These are phyloP conservation scores for Drosophila biarmipes DNA, from an alignment of 1,140 invertebrate species.

Conservation along the genomic window DNA sequence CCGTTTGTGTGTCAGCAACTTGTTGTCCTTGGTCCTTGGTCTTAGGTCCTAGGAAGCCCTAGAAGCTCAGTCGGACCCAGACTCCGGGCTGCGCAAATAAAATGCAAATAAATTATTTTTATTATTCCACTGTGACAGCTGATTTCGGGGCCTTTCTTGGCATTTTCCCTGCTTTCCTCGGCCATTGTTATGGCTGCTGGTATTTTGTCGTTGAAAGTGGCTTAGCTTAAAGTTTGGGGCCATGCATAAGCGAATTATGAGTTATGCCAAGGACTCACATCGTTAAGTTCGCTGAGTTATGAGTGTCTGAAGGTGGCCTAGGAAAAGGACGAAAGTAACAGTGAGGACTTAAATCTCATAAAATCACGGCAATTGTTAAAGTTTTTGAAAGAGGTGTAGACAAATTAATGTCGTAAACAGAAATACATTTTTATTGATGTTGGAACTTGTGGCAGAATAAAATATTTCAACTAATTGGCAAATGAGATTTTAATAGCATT, in stretches of 20 bases:
- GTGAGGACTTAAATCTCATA: not conserved
- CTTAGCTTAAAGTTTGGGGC: slow-evolving; percentile 37
- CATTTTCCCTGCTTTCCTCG: slow-evolving; percentile 38
- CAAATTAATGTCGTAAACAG: not conserved
- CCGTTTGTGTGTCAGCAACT: slow-evolving; percentile 52
- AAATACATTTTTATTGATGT: not conserved
- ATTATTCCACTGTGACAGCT: slow-evolving; percentile 74
- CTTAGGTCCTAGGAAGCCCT: slow-evolving; percentile 1
- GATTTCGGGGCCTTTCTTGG: slow-evolving; percentile 53
- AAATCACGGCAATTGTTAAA: slow-evolving; percentile 2
- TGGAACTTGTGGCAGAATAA: slow-evolving; percentile 7
- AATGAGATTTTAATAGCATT: slow-evolving; percentile 1
- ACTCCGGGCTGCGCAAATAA: slow-evolving; percentile 55
- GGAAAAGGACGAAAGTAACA: not conserved
- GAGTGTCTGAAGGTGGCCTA: slow-evolving; percentile 10
- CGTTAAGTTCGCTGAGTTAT: slow-evolving; percentile 16
- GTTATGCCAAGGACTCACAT: slow-evolving; percentile 6
- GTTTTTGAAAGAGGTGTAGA: not conserved
- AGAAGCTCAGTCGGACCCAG: slow-evolving; percentile 34
- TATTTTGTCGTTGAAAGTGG: slow-evolving; percentile 33
- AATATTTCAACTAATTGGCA: slow-evolving; percentile 26
- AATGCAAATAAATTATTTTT: slow-evolving; percentile 81
- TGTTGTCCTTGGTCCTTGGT: slow-evolving; percentile 64
- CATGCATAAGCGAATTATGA: slow-evolving; percentile 35
- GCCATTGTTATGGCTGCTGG: slow-evolving; percentile 23